Evolutionary conservation across 2,113 vertebrate species (phyloP), one percentile per base, ranked within the genome.

Genomic region (Nerophis lumbriciformis): DNA sequence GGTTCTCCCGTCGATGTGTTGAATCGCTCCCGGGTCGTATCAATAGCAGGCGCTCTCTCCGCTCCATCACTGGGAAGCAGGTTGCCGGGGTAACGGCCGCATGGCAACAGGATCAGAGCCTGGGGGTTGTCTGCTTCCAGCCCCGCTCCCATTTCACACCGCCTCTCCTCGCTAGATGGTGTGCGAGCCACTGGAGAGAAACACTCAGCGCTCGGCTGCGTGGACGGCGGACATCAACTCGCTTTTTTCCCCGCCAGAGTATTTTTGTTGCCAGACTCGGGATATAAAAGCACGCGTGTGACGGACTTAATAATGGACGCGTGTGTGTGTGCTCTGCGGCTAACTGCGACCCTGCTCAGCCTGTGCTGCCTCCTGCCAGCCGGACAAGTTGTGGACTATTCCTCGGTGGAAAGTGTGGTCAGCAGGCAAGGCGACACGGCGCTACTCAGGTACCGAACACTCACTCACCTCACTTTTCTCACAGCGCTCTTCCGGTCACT

Each of bases 41-140:
- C 83, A 76, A 83, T 89, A 88, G 77, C 72, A 77, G 75, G 79
- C 80, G 73, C 83, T 85, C 87, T 88, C 79, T 83, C 87, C 60
- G 81, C 87, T 90, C 86, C 86, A 91, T 89, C 92, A 88, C 87
- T 90, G 91, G 93, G 93, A 90, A 89, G 90, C 90, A 89, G 55
- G 94, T 97, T 95, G 94, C 94, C 93, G 91, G 86, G 94, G 95
- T 93, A 95, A 98, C 95, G 92, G 94, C 94, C 94, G 95, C 95
- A 92, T 98, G 93, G 95, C 94, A 98, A 98, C 95, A 91, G 92
- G 94, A 92, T 92, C 90, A 88, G 93, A 93, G 92, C 93, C 91
- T 90, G 94, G 92, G 93, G 92, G 89, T 92, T 88, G 89, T 91
- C 86, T 91, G 92, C 91, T 87, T 90, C 88, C 87, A 85, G 90